Evolutionary conservation across 2,888 invertebrate species (phyloP), one percentile per base, ranked within the genome.

Genomic region (Girardia tigrina): DNA sequence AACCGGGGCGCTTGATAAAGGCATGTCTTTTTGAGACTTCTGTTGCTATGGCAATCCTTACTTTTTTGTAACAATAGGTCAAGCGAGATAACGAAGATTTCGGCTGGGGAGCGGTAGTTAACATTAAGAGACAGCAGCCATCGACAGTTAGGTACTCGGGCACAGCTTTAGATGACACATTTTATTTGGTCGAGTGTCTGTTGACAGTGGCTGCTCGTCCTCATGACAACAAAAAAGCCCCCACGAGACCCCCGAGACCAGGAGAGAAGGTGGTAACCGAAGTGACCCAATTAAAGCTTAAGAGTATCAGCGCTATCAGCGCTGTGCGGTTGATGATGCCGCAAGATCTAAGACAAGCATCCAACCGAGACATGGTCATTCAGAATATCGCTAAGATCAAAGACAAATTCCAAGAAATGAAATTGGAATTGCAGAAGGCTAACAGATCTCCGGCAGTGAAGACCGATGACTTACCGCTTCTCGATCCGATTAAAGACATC

Each of bases 401-500:
- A 81, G 91, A 90, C 82, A 88, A 94, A 36, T 94, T 94, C 83
- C 23, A 42, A 91, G 20, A 56, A 56, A 56, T 56, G 56, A 56
- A 56, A 56, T 56, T 4, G 6, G 56, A 56, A 8, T 20, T 56
- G 56, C n/a, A 20, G n/a, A 56, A 23, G n/a, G 4, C 56, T n/a
- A 56, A 56, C 23, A 56, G 23, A 16, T 56, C 56, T n/a, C 56
- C 56, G n/a, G n/a, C 56, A 23, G 56, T 56, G 4, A 89, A 91
- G 0, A 89, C 90, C 70, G 91, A 91, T 0, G 88, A 92, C 0
- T 88, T 92, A 0, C 97, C 97, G 0, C 84, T 92, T 6, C 84
- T 98, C 0, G 92, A 98, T 85, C 97, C 98, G 0, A 87, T 95
- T 23, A 90, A 89, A 76, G 97, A 98, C 81, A 97, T 98, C 95